Base-by-base conservation (phyloP, 1,140 invertebrate species). In the Diabrotica virgifera region DNA sequence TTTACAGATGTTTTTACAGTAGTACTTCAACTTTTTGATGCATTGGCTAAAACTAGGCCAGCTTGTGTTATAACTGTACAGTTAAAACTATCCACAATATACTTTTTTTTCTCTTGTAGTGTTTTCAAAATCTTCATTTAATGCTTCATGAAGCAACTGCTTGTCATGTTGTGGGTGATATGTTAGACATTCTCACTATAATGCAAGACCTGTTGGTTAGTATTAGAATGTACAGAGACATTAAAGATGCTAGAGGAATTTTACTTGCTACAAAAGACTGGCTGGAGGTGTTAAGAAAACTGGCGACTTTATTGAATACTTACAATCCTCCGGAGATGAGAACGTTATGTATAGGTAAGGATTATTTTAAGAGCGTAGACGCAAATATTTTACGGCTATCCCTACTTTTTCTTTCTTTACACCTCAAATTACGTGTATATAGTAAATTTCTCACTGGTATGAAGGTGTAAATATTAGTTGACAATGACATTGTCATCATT, bases 61-160 rank as follows among this genome's bases (percentile, higher is more conserved):
- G 24, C 24, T 24, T 24, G 4, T 24, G 24, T 24, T 24, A 24
- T 24, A 24, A 24, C 24, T 24, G 4, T 24, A 24, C 1, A 24
- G 24, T 24, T 24, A 24, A 24, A 24, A 24, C 24, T 24, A 24
- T 2, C 24, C 4, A 24, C 4, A 24, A 24, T 24, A 24, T 24
- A 24, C 24, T 24, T 24, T 24, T 24, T 24, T 24, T 24, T 24
- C 24, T 24, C 24, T 24, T 24, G 24, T 74, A 91, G 85, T 92
- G 94, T 12, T 87, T 96, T 73, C 90, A 92, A 79, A 95, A 93
- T 67, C 80, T 96, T 62, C 93, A 96, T 82, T 89, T 93, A 69
- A 95, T 96, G 90, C 92, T 95, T 76, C 93, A 96, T 73, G 94
- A 97, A 79, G 93, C 94, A 11, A 94, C 92, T 5, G 92, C 92